phyloP scores from a whole-genome alignment of 2,113 vertebrate species.

The Amazona guildingii region DNA sequence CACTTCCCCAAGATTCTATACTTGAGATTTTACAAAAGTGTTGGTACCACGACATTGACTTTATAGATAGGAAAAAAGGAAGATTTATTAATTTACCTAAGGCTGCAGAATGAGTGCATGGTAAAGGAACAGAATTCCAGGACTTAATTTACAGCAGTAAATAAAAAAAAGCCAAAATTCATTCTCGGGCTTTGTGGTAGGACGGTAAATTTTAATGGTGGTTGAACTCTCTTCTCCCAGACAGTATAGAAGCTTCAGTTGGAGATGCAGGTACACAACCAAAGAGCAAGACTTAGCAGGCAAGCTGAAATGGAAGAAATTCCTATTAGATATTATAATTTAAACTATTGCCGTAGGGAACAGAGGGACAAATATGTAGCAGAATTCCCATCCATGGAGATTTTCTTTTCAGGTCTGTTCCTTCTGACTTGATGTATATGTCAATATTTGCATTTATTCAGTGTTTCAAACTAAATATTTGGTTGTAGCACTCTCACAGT shows the following conservation, averaged over 20 bases:
- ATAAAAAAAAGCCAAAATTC: neutral
- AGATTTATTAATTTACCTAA: neutral
- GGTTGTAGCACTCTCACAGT: neutral
- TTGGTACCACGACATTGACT: neutral
- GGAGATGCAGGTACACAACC: neutral
- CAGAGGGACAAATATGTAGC: neutral
- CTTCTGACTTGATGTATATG: neutral
- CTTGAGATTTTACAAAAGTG: neutral
- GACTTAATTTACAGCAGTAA: neutral
- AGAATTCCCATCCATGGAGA: neutral
- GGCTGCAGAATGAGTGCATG: neutral
- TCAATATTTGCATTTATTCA: neutral
- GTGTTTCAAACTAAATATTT: neutral
- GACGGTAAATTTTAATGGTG: neutral
- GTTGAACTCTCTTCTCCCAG: neutral
- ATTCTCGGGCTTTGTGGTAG: neutral
- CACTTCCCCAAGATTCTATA: neutral
- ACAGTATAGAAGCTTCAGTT: neutral
- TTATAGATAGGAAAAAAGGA: neutral
- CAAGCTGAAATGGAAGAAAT: neutral
- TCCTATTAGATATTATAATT: neutral
- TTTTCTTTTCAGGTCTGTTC: neutral
- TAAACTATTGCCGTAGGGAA: neutral
- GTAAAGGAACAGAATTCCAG: neutral
- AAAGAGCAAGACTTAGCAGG: neutral